A percentile compares a stretch with the other conserved stretches of the same genome.
Conservation (phyloP, 2,888 invertebrate genomes). For the Siphonodentalium dalli region DNA sequence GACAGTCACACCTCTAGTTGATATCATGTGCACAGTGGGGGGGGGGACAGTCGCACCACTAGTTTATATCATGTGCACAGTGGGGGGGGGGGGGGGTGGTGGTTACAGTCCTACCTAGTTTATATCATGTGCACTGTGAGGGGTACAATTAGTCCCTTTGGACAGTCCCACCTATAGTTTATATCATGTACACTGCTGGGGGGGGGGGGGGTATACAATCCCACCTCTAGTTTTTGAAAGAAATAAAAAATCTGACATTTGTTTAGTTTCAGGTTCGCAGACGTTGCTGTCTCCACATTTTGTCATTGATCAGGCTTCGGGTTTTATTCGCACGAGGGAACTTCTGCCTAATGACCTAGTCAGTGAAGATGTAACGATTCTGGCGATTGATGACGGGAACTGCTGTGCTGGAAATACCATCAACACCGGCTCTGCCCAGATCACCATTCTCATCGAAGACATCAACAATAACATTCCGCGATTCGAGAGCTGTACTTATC, state of each 20-base stretch:
- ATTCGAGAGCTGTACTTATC: conserved; percentile 92
- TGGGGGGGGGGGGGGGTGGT: too few species aligned
- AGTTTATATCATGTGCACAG: too few species aligned
- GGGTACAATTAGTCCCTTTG: too few species aligned
- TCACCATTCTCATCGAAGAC: conserved; percentile 95
- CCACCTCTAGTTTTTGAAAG: too few species aligned
- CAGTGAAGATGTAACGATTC: conserved; percentile 92
- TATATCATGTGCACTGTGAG: too few species aligned
- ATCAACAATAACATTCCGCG: conserved; percentile 97
- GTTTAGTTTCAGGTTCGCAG: conserved; percentile 26
- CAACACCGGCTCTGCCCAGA: conserved; percentile 92
- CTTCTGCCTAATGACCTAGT: conserved; percentile 43
- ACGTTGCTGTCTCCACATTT: conserved; percentile 54
- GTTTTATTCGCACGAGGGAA: conserved; percentile 55
- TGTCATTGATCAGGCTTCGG: conserved; percentile 58
- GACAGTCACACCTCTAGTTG: too few species aligned
- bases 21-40: too few species aligned
- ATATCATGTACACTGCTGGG: too few species aligned
- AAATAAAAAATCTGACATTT: background rate
- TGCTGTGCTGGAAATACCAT: conserved; percentile 88
- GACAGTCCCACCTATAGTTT: too few species aligned
- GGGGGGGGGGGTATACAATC: too few species aligned
- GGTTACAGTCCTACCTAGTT: too few species aligned
- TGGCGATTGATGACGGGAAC: conserved; percentile 96
- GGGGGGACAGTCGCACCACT: too few species aligned